Evolutionary conservation across 2,113 vertebrate species (phyloP), one percentile per base, ranked within the genome.

Genomic region (Sebastes schlegelii): DNA sequence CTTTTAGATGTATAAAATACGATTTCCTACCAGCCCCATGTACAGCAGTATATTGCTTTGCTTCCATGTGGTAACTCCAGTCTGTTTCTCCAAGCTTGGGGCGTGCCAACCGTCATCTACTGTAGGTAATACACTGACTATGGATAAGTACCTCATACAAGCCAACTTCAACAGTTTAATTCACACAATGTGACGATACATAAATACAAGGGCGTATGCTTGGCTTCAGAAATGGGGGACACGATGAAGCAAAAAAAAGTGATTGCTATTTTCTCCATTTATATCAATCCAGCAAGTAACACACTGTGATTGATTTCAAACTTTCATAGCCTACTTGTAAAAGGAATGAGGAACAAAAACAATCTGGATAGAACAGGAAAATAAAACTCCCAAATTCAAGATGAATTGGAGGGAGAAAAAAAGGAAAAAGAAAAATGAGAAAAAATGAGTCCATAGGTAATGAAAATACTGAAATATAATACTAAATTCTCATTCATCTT

Each of bases 401-500:
- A 66, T 2, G 21, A 62, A 65, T 12, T 60, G 9, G 40, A 26
- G 55, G 13, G 1, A 34, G 6, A 8, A 14, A 65, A 46, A 60
- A 46, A 23, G 40, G 1, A 21, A 42, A 5, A 14, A 6, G 13
- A 19, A 65, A 43, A 42, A 34, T 34, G 46, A 55, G 9, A 3
- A 64, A 45, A 48, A 9, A 11, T 58, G 34, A 51, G 45, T 65
- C 42, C 2, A 26, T 21, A 23, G 21, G 16, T 10, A 43, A 40
- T 57, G n/a, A 40, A 55, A 71, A 68, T 34, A n/a, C 3, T 64
- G 16, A 54, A 40, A 66, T 55, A 4, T 14, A 54, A 62, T 2
- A 14, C 16, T 51, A 49, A 40, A 67, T 40, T 74, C 21, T 48
- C 42, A 77, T 77, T 62, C 77, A 19, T 67, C 48, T 48, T 43